Evolutionary conservation across 2,888 invertebrate genomes (phyloP).

Genomic region (Acanthosepion pharaonis): DNA sequence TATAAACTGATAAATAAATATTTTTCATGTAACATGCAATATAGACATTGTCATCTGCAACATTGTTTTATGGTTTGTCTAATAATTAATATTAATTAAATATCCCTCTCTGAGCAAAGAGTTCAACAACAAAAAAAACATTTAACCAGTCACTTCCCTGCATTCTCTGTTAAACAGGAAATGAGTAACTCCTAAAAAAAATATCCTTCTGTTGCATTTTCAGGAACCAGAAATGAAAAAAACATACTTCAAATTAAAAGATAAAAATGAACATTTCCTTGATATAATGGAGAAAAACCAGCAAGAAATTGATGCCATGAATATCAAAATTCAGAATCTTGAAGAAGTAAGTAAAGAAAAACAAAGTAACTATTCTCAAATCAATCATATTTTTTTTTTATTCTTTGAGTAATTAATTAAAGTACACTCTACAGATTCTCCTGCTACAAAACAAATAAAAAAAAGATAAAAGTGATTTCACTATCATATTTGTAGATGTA

Average conservation of each 20-base stretch:
- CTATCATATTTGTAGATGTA: neutral
- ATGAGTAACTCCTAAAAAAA: neutral
- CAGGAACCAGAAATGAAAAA: conserved; percentile 78
- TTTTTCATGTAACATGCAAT: too few relatives aligned
- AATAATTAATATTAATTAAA: neutral
- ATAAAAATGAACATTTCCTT: conserved; percentile 75
- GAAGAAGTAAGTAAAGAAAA: conserved; percentile 77
- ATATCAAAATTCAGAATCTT: conserved; percentile 80
- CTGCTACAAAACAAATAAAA: neutral
- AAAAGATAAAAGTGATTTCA: neutral
- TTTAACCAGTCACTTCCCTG: neutral
- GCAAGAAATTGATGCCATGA: conserved; percentile 80
- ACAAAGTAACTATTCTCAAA: neutral
- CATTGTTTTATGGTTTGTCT: neutral
- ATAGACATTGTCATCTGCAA: too few relatives aligned
- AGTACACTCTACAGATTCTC: neutral
- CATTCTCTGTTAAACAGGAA: neutral
- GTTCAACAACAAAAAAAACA: neutral
- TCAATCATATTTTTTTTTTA: too few relatives aligned
- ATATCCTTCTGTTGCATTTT: neutral
- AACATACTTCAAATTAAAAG: conserved; percentile 75
- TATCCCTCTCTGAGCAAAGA: neutral
- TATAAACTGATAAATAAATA: too few relatives aligned
- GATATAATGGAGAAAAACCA: conserved; percentile 75
- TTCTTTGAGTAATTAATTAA: neutral